Conservation (phyloP, 92 coral and sea anemone genomes). For the Pocillopora grandis region DNA sequence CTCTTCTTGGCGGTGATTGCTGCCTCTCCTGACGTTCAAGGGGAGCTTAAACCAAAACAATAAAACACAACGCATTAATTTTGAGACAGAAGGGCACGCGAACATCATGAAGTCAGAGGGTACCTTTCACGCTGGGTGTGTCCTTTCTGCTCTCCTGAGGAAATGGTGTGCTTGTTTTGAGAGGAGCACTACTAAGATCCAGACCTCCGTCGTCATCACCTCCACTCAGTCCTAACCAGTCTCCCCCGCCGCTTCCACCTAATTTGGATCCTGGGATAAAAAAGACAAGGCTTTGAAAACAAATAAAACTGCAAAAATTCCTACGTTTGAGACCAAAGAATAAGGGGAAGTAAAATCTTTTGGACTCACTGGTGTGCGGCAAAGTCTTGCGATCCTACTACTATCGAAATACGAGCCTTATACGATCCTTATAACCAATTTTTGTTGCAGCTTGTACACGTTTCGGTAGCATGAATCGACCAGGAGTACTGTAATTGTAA, state of each 20-base stretch:
- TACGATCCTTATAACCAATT: too few species aligned
- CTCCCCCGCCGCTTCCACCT: constrained; percentile 65
- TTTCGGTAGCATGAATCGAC: too few species aligned
- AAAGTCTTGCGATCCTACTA: too few species aligned
- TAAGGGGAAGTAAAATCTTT: too few species aligned
- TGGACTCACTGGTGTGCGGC: too few species aligned
- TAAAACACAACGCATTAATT: background rate
- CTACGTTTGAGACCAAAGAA: too few species aligned
- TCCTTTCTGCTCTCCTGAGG: constrained; percentile 16
- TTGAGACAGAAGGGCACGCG: background rate
- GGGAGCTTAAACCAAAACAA: constrained; percentile 7
- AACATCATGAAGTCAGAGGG: background rate
- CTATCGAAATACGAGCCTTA: too few species aligned
- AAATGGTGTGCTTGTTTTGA: constrained; percentile 20
- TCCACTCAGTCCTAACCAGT: constrained; percentile 95
- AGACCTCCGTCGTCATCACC: constrained; percentile 47
- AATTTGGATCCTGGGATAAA: constrained; percentile 50
- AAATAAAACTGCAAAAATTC: too few species aligned
- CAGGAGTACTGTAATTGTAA: too few species aligned
- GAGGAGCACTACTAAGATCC: constrained; percentile 25
- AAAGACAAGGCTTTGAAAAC: background rate
- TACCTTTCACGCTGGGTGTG: constrained; percentile 25
- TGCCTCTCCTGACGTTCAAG: constrained; percentile 37
- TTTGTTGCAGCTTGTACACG: too few species aligned
- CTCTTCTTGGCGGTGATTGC: constrained; percentile 48